Evolutionary conservation across 1,140 invertebrate genomes (phyloP), one percentile per base, ranked within the genome.

Genomic region (Drosophila truncata): DNA sequence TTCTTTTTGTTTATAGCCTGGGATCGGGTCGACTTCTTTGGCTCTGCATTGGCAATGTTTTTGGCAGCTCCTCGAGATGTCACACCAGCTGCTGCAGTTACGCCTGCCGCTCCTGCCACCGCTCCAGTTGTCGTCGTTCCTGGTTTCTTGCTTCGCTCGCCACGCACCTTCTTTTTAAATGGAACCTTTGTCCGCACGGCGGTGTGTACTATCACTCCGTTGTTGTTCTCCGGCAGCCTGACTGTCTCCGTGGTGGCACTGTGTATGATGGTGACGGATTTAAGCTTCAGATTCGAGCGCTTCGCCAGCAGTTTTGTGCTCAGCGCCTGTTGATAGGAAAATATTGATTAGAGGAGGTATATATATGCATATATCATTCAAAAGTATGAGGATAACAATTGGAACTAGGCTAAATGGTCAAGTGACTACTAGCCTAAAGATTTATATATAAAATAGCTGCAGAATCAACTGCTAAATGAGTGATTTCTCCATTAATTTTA

Each of bases 191-290:
- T 95, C 59, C 96, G 94, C 7, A 96, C 94, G 46, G 95, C 96
- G 13, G 95, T 95, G 71, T 96, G 96, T 4, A 96, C 95, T 27
- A 95, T 96, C 16, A 96, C 96, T 78, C 95, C 95, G 78, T 95
- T 94, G 61, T 95, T 95, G 70, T 96, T 95, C 70, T 96, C 95
- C 2, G 96, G 96, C 70, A 97, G 93, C 8, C 96, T 95, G 70
- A 97, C 96, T 49, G 96, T 96, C 94, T 97, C 96, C 44, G 96
- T 97, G 65, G 96, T 96, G 72, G 96, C 96, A 91, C 96, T 97
- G 94, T 97, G 96, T 80, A 97, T 97, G 93, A 97, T 97, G 73
- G 96, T 97, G 66, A 97, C 95, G 14, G 96, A 96, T 93, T 97
- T 97, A 85, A 96, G 94, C 93, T 97, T 97, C 92, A 95, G 94